phyloP scores from a whole-genome alignment of 2,797 vertebrate genomes.

The Karalla daura region DNA sequence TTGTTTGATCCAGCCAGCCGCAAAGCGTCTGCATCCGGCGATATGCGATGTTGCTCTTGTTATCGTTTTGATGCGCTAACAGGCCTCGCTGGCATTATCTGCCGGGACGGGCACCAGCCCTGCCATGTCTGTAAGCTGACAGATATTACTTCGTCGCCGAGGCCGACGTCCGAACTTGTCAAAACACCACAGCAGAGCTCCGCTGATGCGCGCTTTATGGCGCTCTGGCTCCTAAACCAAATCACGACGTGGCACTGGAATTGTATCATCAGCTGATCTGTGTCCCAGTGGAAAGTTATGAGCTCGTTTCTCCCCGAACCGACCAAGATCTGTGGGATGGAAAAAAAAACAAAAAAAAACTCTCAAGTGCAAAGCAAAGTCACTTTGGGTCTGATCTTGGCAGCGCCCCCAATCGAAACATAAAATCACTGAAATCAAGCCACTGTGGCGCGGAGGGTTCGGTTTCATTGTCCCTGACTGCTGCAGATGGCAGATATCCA shows the following conservation, averaged over 20 bases:
- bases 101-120: background rate
- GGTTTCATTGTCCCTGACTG: background rate
- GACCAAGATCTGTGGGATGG: background rate
- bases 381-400: background rate
- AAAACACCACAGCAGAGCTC: background rate
- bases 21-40: background rate
- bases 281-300: background rate
- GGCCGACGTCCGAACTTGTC: too few species aligned
- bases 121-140: background rate
- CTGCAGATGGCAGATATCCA: constrained; percentile 1
- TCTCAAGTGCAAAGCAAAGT: background rate
- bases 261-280: background rate
- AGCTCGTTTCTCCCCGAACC: background rate
- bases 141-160: background rate
- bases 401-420: background rate
- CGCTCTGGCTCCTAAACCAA: background rate
- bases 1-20: background rate
- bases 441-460: background rate
- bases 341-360: too few species aligned
- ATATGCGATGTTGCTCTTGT: background rate
- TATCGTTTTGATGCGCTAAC: background rate
- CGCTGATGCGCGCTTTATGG: background rate
- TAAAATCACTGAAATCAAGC: background rate
- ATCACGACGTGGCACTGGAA: background rate
- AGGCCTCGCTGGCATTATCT: background rate